Evolutionary conservation across 2,888 invertebrate genomes (phyloP).

Genomic region (Spilosoma lubricipeda): DNA sequence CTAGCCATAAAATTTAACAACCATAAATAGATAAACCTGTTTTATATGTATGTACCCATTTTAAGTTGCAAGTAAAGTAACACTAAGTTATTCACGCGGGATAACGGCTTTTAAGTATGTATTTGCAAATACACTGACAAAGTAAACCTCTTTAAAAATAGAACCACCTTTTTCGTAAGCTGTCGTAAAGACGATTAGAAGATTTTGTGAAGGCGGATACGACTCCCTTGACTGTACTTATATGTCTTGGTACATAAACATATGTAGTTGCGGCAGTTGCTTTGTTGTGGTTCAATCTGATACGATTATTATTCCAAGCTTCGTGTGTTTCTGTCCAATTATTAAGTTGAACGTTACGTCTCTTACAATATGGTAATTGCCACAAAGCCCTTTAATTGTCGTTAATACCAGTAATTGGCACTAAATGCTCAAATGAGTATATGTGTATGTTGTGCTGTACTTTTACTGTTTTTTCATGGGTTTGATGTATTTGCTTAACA

Average conservation of each 20-base stretch:
- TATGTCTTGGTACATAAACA: not conserved
- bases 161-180: slow-evolving; percentile 11
- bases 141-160: slow-evolving; percentile 9
- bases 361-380: not conserved
- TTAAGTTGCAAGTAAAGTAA: not conserved
- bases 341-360: not conserved
- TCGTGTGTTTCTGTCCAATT: not conserved
- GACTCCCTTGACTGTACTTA: slow-evolving; percentile 12
- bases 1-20: too few species aligned
- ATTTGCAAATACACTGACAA: slow-evolving; percentile 11
- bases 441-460: not conserved
- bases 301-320: not conserved
- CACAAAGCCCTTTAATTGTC: not conserved
- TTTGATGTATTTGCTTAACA: not conserved
- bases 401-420: not conserved
- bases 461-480: not conserved
- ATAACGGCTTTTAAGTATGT: slow-evolving; percentile 4
- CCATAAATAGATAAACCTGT: not conserved
- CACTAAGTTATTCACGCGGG: not conserved
- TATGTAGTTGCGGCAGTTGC: not conserved
- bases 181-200: slow-evolving; percentile 15
- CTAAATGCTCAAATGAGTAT: not conserved
- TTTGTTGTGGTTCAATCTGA: not conserved
- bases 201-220: slow-evolving; percentile 5
- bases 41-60: not conserved